Evolutionary conservation across 1,140 invertebrate species (phyloP).

Genomic region (Pseudomyrmex cubaensis): DNA sequence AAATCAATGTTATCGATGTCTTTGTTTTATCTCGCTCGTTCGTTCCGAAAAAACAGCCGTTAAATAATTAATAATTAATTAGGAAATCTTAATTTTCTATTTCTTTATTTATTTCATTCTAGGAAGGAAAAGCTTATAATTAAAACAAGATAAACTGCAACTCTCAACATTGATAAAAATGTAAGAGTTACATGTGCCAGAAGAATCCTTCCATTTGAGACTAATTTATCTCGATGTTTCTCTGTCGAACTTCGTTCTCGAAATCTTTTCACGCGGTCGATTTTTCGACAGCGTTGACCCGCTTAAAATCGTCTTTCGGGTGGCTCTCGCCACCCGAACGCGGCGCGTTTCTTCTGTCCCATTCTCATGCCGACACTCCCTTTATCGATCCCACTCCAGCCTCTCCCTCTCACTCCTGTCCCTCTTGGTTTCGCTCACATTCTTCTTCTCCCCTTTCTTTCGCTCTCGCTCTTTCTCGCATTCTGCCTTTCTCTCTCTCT

Average conservation of each 20-base stretch:
- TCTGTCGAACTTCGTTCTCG: neutral
- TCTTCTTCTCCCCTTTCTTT: conserved; percentile 74
- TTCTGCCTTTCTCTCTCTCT: conserved; percentile 46
- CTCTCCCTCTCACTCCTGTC: conserved; percentile 69
- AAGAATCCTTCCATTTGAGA: neutral
- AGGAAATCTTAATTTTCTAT: neutral
- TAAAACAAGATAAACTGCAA: neutral
- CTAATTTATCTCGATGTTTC: neutral
- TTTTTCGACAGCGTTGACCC: conserved; percentile 64
- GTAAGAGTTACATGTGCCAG: neutral
- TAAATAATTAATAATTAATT: too few relatives aligned
- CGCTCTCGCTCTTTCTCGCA: conserved; percentile 60
- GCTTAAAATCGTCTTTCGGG: conserved; percentile 75
- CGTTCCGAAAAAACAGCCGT: neutral
- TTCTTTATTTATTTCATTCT: neutral
- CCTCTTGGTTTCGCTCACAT: conserved; percentile 69
- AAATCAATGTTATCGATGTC: neutral
- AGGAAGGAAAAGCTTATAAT: neutral
- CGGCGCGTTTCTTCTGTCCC: conserved; percentile 72
- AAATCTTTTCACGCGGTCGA: conserved; percentile 52
- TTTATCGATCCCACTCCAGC: conserved; percentile 82
- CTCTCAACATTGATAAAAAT: neutral
- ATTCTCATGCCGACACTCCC: conserved; percentile 83
- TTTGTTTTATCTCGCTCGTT: neutral
- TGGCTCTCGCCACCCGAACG: conserved; percentile 63